Conservation (phyloP, 1,140 invertebrate genomes). For the Stegodyphus dumicola region DNA sequence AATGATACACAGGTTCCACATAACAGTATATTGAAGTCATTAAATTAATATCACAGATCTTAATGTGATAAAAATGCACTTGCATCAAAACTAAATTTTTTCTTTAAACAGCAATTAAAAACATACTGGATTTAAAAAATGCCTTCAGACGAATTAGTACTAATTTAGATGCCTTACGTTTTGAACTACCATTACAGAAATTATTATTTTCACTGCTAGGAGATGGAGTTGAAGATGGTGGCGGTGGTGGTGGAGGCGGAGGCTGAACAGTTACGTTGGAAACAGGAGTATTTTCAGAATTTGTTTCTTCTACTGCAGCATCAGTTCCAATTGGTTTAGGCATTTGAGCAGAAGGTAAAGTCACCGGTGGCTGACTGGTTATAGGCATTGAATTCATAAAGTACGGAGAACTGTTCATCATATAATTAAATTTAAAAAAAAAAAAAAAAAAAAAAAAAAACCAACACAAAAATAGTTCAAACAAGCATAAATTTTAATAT, state of each 20-base stretch:
- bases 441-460: background rate
- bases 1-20: too few species aligned
- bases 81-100: too few species aligned
- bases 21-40: too few species aligned
- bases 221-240: slow-evolving; percentile 1
- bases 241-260: slow-evolving; percentile 17
- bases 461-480: background rate
- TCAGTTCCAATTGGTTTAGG: background rate
- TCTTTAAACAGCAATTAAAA: too few species aligned
- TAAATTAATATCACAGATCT: too few species aligned
- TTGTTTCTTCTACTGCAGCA: background rate
- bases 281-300: background rate
- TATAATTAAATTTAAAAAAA: slow-evolving; percentile 22
- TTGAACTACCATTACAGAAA: too few species aligned
- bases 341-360: background rate
- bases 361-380: background rate
- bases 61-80: too few species aligned
- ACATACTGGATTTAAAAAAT: too few species aligned
- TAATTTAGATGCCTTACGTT: too few species aligned
- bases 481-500: too few species aligned
- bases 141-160: too few species aligned
- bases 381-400: background rate
- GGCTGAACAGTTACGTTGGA: background rate
- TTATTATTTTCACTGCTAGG: background rate
- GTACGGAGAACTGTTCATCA: slow-evolving; percentile 9